Evolutionary conservation across 35 echinoderm and acorn worm genomes (phyloP).

Genomic region (Nesometra sesokonis): DNA sequence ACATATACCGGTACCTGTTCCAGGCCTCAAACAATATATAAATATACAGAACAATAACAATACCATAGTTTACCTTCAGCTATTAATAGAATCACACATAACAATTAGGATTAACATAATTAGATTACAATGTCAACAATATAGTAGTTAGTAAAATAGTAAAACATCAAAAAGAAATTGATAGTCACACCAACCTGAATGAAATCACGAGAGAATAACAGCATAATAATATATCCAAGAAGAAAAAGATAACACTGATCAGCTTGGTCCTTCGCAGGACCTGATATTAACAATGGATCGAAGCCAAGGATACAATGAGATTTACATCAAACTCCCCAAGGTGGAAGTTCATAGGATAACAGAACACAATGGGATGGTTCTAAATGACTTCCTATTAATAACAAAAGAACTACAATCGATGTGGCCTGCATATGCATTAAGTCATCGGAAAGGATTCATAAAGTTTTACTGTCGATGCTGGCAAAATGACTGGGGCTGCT

Average conservation of each 20-base stretch:
- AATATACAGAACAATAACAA: too few relatives aligned
- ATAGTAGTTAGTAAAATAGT: too few relatives aligned
- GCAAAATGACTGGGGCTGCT: background rate
- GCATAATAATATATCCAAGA: too few relatives aligned
- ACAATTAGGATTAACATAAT: too few relatives aligned
- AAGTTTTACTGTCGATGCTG: background rate
- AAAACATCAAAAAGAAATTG: too few relatives aligned
- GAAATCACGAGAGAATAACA: too few relatives aligned
- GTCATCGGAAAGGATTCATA: background rate
- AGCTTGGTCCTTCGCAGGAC: background rate
- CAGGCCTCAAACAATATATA: too few relatives aligned
- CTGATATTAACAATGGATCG: background rate
- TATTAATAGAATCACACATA: too few relatives aligned
- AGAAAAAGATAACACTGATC: background rate
- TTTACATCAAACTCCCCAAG: background rate
- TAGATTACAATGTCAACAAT: too few relatives aligned
- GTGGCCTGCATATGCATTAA: background rate
- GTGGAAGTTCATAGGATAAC: background rate
- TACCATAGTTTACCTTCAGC: too few relatives aligned
- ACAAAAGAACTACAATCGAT: background rate
- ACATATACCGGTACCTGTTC: too few relatives aligned
- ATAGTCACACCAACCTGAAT: too few relatives aligned
- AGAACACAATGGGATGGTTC: background rate
- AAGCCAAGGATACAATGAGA: background rate
- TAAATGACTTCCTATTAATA: background rate